A percentile compares a stretch with the other conserved stretches of the same genome.
phyloP scores from a whole-genome alignment of 2,888 invertebrate genomes.

The Caenorhabditis zanzibari region DNA sequence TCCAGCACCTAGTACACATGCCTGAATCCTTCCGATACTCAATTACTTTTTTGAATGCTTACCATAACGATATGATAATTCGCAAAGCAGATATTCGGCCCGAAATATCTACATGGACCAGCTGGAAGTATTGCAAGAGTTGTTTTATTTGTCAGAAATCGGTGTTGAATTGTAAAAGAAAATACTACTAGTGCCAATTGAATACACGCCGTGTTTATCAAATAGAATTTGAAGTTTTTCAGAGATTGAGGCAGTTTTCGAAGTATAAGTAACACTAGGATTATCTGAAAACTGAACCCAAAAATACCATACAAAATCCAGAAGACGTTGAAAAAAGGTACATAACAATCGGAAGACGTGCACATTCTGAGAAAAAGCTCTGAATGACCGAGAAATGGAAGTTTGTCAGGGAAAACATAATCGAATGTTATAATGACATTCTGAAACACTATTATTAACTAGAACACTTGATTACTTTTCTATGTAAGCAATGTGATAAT shows the following conservation, averaged over 20 bases:
- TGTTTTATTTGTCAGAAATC: slow-evolving; percentile 22
- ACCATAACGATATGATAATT: slow-evolving; percentile 41
- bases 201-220: slow-evolving; percentile 25
- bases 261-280: slow-evolving; percentile 23
- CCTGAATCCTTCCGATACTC: background rate
- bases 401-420: background rate
- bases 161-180: slow-evolving; percentile 20
- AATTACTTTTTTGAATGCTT: background rate
- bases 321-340: slow-evolving; percentile 36
- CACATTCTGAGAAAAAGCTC: slow-evolving; percentile 23
- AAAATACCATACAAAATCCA: slow-evolving; percentile 25
- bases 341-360: slow-evolving; percentile 40
- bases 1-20: slow-evolving; percentile 13
- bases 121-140: slow-evolving; percentile 28
- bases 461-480: slow-evolving; percentile 16
- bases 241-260: slow-evolving; percentile 30
- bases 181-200: slow-evolving; percentile 27
- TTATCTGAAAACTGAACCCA: slow-evolving; percentile 26
- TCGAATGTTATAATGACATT: slow-evolving; percentile 33
- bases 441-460: slow-evolving; percentile 35
- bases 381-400: background rate
- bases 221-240: slow-evolving; percentile 31
- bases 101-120: slow-evolving; percentile 31
- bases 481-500: slow-evolving; percentile 10
- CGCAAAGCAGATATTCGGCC: slow-evolving; percentile 37